A percentile compares a stretch with the other conserved stretches of the same genome.
Conservation (phyloP, 2,797 vertebrate genomes). For the Poecilia picta region DNA sequence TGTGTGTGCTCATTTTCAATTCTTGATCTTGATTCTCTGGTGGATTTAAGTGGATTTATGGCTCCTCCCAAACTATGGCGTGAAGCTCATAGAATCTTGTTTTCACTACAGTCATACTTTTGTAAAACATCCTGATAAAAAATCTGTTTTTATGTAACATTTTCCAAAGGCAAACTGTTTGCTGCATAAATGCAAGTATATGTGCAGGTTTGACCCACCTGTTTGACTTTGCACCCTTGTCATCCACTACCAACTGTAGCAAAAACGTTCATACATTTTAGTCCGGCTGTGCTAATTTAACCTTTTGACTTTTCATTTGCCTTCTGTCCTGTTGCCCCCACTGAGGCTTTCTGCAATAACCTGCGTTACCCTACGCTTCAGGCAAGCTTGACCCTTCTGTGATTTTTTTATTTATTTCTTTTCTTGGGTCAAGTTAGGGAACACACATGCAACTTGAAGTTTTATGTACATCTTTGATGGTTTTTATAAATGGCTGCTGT, state of each 20-base stretch:
- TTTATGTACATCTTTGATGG: background rate
- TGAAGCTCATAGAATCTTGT: background rate
- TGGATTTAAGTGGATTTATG: background rate
- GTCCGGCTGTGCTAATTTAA: slow-evolving; percentile 67
- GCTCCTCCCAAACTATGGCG: background rate
- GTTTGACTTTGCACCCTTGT: slow-evolving; percentile 47
- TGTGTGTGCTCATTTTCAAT: background rate
- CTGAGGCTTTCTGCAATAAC: slow-evolving; percentile 44
- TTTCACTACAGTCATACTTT: background rate
- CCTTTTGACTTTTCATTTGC: slow-evolving; percentile 69
- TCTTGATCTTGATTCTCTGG: background rate
- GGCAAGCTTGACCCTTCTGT: slow-evolving; percentile 60
- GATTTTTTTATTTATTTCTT: slow-evolving; percentile 23
- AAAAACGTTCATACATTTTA: slow-evolving; percentile 31
- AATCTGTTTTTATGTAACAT: background rate
- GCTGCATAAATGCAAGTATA: slow-evolving; percentile 20
- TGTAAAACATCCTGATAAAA: background rate
- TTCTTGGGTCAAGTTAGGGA: slow-evolving; percentile 43
- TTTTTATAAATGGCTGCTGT: background rate
- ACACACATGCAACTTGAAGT: slow-evolving; percentile 14
- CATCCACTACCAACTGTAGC: slow-evolving; percentile 37
- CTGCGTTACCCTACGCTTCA: slow-evolving; percentile 58
- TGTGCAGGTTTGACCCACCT: slow-evolving; percentile 12
- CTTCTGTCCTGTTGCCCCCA: slow-evolving; percentile 35
- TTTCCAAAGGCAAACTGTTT: background rate